Percentiles rank a stretch among this genome's conserved stretches.
These are phyloP conservation scores for Actenoides hombroni DNA, from an alignment of 2,113 vertebrate genomes.

Conservation along the genomic window DNA sequence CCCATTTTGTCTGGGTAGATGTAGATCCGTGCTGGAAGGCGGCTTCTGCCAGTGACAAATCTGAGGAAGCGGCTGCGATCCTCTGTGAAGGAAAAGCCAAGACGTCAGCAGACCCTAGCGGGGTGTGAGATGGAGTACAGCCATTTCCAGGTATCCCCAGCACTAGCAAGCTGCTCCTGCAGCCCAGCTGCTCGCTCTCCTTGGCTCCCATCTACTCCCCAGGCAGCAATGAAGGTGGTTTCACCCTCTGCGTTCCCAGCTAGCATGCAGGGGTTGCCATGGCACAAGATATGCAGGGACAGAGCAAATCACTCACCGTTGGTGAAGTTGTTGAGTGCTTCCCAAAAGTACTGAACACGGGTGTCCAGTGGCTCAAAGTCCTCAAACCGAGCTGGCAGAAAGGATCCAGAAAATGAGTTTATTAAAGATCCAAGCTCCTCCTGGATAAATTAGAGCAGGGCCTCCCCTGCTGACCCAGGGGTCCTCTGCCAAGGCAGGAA, in stretches of 20 bases:
- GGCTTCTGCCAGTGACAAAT: constrained; percentile 96
- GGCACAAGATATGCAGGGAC: not conserved
- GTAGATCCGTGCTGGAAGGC: constrained; percentile 94
- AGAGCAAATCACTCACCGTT: constrained; percentile 81
- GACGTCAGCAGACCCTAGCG: not conserved
- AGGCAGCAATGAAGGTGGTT: not conserved
- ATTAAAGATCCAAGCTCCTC: not conserved
- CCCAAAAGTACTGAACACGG: constrained; percentile 94
- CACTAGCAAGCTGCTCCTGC: not conserved
- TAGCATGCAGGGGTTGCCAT: not conserved
- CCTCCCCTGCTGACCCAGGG: not conserved
- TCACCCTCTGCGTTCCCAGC: not conserved
- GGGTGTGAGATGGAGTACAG: not conserved
- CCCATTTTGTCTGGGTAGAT: constrained; percentile 94
- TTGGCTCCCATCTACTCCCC: not conserved
- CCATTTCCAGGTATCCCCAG: not conserved
- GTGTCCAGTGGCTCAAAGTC: constrained; percentile 89
- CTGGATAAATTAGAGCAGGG: not conserved
- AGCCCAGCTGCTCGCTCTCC: not conserved
- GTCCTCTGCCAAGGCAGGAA: not conserved
- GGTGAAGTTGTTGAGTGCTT: constrained; percentile 95
- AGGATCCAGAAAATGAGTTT: not conserved
- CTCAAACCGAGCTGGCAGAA: constrained; percentile 87
- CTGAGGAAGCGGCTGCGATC: constrained; percentile 96
- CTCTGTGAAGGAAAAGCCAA: constrained; percentile 78